A percentile compares a stretch with the other conserved stretches of the same genome.
These are phyloP conservation scores for Heliconius charithonia DNA, from an alignment of 2,888 invertebrate genomes.

Conservation along the genomic window DNA sequence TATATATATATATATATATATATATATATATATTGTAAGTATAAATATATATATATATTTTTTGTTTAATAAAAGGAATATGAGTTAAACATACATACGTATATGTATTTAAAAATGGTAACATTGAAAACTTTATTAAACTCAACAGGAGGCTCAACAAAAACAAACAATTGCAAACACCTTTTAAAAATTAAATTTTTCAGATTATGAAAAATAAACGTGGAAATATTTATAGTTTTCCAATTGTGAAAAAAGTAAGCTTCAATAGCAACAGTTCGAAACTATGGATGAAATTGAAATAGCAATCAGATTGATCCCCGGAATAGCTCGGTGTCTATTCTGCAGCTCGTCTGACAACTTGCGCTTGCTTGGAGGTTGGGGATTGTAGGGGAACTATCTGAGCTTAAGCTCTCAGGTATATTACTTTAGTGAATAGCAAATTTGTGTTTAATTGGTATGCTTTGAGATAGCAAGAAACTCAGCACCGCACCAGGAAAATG, in stretches of 20 bases:
- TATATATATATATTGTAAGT: background rate
- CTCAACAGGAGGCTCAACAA: background rate
- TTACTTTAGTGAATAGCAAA: conserved; percentile 17
- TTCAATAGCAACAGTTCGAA: background rate
- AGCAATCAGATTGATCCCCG: conserved; percentile 34
- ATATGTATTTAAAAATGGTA: background rate
- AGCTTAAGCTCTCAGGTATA: conserved; percentile 21
- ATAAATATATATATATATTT: background rate
- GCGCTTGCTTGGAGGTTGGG: conserved; percentile 20
- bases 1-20: background rate
- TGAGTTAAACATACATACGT: background rate
- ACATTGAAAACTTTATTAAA: conserved; percentile 16
- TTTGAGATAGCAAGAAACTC: background rate
- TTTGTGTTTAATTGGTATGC: conserved; percentile 7
- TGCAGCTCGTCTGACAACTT: conserved; percentile 26
- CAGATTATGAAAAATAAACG: background rate
- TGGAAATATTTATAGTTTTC: conserved; percentile 21
- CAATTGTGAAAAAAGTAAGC: conserved; percentile 4
- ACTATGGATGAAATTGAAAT: conserved; percentile 27
- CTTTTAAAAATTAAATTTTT: background rate
- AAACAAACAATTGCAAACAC: background rate
- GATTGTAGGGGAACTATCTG: conserved; percentile 19
- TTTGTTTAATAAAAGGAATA: background rate
- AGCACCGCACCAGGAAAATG: background rate
- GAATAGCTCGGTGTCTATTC: conserved; percentile 23